phyloP scores from a whole-genome alignment of 2,113 vertebrate species.

The Dipodomys merriami region DNA sequence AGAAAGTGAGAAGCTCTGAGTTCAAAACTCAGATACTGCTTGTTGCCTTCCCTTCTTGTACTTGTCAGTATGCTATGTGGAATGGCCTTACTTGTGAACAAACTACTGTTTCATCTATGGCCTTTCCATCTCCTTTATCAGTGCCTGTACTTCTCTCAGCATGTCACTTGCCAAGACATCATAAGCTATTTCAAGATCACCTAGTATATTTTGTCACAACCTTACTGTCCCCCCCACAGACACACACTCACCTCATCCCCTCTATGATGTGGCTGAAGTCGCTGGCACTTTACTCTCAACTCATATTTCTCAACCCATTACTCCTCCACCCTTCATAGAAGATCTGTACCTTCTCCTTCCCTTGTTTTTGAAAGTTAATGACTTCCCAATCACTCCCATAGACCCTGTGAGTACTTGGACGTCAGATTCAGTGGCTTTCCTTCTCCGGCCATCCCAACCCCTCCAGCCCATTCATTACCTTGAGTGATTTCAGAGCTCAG shows the following conservation, averaged over 20 bases:
- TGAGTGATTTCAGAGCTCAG: not conserved
- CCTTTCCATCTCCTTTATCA: not conserved
- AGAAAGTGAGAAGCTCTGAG: too few species aligned
- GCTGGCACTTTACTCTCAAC: not conserved
- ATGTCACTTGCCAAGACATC: not conserved
- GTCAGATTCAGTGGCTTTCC: not conserved
- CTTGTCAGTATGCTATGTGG: not conserved
- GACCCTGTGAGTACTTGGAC: not conserved
- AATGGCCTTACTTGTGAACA: not conserved
- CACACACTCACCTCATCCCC: not conserved
- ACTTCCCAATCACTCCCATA: slow-evolving; percentile 43
- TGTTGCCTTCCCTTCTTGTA: not conserved
- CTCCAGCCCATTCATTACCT: not conserved
- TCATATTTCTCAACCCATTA: not conserved
- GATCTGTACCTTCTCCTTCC: slow-evolving; percentile 4
- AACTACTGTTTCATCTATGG: not conserved
- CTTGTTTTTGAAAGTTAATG: not conserved
- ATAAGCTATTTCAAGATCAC: slow-evolving; percentile 26
- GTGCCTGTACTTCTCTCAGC: not conserved
- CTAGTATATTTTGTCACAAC: slow-evolving; percentile 23
- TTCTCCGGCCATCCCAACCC: too few species aligned
- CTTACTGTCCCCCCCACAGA: not conserved
- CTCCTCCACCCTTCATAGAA: not conserved
- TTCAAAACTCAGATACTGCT: too few species aligned
- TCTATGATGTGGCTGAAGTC: not conserved